Evolutionary conservation across 2,113 vertebrate species (phyloP), one percentile per base, ranked within the genome.

Genomic region (Bagarius yarrelli): DNA sequence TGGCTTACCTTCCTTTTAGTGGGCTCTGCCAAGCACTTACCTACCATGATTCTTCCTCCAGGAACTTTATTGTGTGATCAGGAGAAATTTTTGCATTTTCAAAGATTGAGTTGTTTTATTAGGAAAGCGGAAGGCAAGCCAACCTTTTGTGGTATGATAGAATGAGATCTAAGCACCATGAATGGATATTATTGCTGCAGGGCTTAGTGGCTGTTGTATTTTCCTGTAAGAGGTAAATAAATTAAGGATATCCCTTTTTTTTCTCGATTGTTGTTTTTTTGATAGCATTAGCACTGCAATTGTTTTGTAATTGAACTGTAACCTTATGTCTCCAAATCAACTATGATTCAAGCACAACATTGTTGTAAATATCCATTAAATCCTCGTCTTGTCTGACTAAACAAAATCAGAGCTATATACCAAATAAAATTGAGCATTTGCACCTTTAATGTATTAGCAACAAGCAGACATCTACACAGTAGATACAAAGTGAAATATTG

Each of bases 11-110:
- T 83, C 60, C 72, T 80, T 34, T 44, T 2, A 63, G 70, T 25
- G 30, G 9, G 47, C 27, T 34, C 59, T 56, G 50, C 71, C 59
- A 55, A 74, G 50, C 52, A 53, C 61, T 30, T 60, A 16, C 61
- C 80, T 19, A n/a, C 72, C 63, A 70, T 77, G 64, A 55, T 66
- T 52, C 69, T 77, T 75, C 32, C 32, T 36, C 34, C 34, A 76
- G 55, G 55, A 59, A 76, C 57, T 75, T 18, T 30, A 32, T 57
- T 57, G 53, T 59, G 21, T 4, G 34, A 40, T 57, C 55, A 74
- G 32, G 72, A 56, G 53, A 14, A 14, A 27, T 53, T 55, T 36
- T 56, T 12, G 36, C 36, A 40, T 47, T 47, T 11, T 47, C 44
- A 18, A 73, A 53, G 53, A 72, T 12, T 18, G 0, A 70, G 67